Evolutionary conservation across 2,797 vertebrate genomes (phyloP).

Genomic region (Sebastes steindachneri): DNA sequence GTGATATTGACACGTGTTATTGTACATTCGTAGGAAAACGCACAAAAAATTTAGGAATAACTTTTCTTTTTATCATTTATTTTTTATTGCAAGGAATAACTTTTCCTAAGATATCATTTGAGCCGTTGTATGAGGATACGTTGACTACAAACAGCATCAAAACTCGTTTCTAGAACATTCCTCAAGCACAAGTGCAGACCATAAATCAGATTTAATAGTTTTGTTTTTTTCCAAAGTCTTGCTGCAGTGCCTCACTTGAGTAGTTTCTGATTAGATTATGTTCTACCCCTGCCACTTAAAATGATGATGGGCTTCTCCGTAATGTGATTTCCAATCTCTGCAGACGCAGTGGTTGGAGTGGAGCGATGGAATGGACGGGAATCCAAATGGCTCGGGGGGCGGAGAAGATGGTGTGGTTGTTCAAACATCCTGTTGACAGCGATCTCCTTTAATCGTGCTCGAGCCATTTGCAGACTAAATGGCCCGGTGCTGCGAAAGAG

Average conservation of each 20-base stretch:
- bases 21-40: background rate
- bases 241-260: background rate
- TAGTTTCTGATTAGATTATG: constrained; percentile 29
- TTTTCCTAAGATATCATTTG: background rate
- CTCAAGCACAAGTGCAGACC: background rate
- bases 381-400: background rate
- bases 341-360: background rate
- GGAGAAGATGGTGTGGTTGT: background rate
- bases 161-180: background rate
- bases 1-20: background rate
- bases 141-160: background rate
- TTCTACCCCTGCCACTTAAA: background rate
- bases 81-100: background rate
- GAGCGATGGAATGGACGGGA: constrained; percentile 13
- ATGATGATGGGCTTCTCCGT: constrained; percentile 2
- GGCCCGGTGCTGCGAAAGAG: constrained; percentile 1
- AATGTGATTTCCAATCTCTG: constrained; percentile 28
- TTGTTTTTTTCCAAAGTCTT: background rate
- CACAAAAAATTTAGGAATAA: background rate
- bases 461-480: constrained; percentile 43
- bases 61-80: background rate
- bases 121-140: background rate
- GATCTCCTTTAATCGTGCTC: background rate
- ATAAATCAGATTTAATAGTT: background rate
- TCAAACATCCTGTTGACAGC: constrained; percentile 12